These are phyloP conservation scores for Poicephalus meyeri DNA, from an alignment of 2,113 vertebrate genomes.

Conservation along the genomic window DNA sequence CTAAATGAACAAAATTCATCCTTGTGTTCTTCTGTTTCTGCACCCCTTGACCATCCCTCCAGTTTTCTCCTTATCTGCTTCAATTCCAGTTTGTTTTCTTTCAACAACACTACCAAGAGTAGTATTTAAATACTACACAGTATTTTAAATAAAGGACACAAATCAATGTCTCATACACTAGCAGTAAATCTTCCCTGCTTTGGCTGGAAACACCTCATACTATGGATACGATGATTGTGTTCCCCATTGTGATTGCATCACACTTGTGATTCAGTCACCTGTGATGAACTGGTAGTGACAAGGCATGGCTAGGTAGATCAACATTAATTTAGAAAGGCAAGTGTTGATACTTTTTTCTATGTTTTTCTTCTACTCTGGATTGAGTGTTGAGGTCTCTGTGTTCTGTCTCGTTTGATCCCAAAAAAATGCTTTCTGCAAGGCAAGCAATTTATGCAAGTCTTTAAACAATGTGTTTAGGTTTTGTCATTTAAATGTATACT, in stretches of 20 bases:
- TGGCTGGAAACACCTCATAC: neutral
- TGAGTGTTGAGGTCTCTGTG: neutral
- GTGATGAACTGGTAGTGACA: neutral
- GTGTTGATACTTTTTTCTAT: neutral
- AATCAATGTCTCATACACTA: neutral
- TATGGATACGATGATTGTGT: neutral
- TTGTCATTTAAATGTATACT: neutral
- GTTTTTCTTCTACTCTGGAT: neutral
- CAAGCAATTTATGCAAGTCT: neutral
- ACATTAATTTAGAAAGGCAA: neutral
- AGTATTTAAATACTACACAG: neutral
- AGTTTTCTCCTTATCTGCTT: neutral
- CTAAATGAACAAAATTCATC: neutral
- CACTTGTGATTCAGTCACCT: neutral
- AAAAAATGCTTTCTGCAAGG: neutral
- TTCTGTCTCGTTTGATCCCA: neutral
- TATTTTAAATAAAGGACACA: neutral
- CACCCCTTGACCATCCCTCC: neutral
- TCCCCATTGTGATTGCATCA: neutral
- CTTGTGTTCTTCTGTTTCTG: neutral
- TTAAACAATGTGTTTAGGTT: neutral
- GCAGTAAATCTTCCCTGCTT: neutral
- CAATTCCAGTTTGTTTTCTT: neutral
- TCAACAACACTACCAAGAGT: neutral
- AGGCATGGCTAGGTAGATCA: neutral